Base-by-base conservation (phyloP, 1,140 invertebrate species). In the Hyposmocoma kahamanoa region DNA sequence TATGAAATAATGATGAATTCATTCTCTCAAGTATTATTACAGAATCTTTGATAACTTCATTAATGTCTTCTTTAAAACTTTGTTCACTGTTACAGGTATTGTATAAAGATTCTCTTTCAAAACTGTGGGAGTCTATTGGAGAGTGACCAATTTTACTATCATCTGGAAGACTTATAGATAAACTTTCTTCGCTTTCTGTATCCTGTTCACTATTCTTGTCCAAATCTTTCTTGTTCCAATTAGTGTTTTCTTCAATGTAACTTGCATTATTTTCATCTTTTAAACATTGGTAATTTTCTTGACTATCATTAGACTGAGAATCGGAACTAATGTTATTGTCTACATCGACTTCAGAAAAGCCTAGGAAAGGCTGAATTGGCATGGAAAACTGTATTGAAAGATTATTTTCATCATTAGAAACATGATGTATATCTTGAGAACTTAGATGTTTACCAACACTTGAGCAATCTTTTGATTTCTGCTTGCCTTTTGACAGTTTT, bases 1-100 rank as follows among this genome's bases (percentile, higher is more conserved):
- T 74, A 2, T 67, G 22, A 42, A 77, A 68, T 45, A 67, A 13
- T 19, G 67, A 68, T 48, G 73, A 55, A 67, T 62, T 59, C 44
- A 80, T 55, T 65, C 42, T 73, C 26, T 72, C 53, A 11, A 83
- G 30, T 15, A 49, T 24, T 36, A 83, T 62, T 48, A 67, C 15
- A 10, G 64, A 65, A 50, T 65, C 43, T 42, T 53, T 67, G n/a
- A n/a, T n/a, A n/a, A n/a, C n/a, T n/a, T 44, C 17, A 22, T 42
- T 22, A 38, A 19, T 22, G 8, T 55, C 26, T 42, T 50, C 18
- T 44, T 51, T 36, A 38, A 22, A 22, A 21, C 26, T 26, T 38
- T 15, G 24, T 15, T 56, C 65, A 61, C 52, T 64, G 26, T 55
- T 45, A 38, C 58, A 64, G 22, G 65, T 62, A 22, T 61, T 60